Conservation (phyloP, 1,140 invertebrate species). For the Drosophila paulistorum region DNA sequence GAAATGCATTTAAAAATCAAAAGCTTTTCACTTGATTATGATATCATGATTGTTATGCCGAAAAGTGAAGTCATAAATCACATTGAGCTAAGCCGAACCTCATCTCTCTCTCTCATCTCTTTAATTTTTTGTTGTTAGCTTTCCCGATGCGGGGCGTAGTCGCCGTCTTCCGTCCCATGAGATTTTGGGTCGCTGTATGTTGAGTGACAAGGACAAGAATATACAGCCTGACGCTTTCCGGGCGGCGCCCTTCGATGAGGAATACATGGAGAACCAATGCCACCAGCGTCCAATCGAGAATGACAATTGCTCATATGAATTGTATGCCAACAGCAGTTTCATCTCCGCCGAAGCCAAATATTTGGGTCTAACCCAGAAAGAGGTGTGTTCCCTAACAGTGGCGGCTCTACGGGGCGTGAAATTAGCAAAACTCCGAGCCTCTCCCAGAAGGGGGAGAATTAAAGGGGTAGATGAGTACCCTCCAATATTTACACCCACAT, state of each 20-base stretch:
- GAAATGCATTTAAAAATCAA: conserved; percentile 43
- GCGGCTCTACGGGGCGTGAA: too few species aligned
- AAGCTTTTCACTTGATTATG: conserved; percentile 56
- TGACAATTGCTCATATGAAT: conserved; percentile 78
- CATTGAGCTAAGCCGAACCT: not conserved
- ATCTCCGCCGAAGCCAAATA: conserved; percentile 79
- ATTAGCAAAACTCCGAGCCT: too few species aligned
- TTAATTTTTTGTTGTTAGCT: conserved; percentile 25
- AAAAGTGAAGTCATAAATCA: conserved; percentile 54
- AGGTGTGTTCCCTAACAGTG: conserved; percentile 56
- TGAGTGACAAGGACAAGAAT: conserved; percentile 86
- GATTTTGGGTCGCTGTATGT: conserved; percentile 84
- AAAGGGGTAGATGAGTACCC: too few species aligned
- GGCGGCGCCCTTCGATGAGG: conserved; percentile 85
- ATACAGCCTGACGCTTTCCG: conserved; percentile 86
- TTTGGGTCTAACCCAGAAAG: conserved; percentile 79
- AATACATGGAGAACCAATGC: conserved; percentile 88
- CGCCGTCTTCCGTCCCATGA: conserved; percentile 37
- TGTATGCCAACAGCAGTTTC: conserved; percentile 81
- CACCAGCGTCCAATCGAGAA: conserved; percentile 71
- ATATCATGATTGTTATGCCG: conserved; percentile 50
- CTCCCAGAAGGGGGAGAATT: too few species aligned
- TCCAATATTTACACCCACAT: too few species aligned
- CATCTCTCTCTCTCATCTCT: not conserved
- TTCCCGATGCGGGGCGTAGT: conserved; percentile 35